Evolutionary conservation across 2,113 vertebrate species (phyloP).

Genomic region (Dermatemys mawii): DNA sequence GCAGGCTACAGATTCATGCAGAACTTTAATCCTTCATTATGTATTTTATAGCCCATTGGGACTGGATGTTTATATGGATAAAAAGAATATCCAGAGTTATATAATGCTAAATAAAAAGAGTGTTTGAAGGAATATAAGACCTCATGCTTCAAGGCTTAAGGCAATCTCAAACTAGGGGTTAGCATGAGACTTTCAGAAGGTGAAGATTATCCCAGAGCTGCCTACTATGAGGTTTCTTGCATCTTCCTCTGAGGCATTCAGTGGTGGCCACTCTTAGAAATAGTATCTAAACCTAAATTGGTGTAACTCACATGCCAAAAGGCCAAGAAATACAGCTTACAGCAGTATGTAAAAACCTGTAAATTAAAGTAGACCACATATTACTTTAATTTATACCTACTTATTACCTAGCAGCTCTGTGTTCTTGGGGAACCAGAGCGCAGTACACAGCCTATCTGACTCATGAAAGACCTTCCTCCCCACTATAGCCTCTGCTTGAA

Average conservation of each 20-base stretch:
- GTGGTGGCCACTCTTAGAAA: not conserved
- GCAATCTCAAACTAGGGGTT: not conserved
- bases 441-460: no score
- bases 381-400: not conserved
- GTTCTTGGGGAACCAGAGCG: no score
- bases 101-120: not conserved
- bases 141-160: not conserved
- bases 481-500: no score
- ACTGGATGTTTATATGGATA: not conserved
- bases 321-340: not conserved
- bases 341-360: not conserved
- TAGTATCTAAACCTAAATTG: not conserved
- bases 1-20: slow-evolving; percentile 51
- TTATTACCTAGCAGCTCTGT: no score
- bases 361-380: no score
- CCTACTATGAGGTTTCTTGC: fast-evolving
- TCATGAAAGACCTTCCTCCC: no score
- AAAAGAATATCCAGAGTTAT: not conserved
- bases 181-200: not conserved
- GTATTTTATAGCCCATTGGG: slow-evolving; percentile 42
- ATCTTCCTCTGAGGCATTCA: not conserved
- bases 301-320: not conserved
- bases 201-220: not conserved
- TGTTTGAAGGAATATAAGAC: not conserved
- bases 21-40: slow-evolving; percentile 41